Evolutionary conservation across 2,797 vertebrate species (phyloP), one percentile per base, ranked within the genome.

Genomic region (Protonibea diacanthus): DNA sequence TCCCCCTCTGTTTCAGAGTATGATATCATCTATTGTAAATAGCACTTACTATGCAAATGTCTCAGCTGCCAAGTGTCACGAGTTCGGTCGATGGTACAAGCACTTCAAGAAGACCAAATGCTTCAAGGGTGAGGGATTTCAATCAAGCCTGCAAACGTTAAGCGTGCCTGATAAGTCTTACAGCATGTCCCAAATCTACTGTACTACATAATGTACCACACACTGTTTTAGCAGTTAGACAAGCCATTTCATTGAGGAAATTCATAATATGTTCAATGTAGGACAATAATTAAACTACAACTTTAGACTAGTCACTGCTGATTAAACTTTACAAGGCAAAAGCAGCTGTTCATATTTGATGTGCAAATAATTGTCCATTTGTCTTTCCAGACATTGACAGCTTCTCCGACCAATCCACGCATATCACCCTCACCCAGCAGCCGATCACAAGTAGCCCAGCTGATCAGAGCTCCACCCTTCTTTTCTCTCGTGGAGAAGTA

Each of bases 21-120:
- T 98, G 97, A 99, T 99, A 94, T 98, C 97, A 87, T 99, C 97
- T 91, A 98, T 99, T 95, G 97, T 98, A 94, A 99, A 98, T 96
- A 98, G 97, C 95, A 97, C 97, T 95, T 98, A 98, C 96, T 99
- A 99, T 96, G 97, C 97, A 97, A 99, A 98, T 93, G 97, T 98
- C 90, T 98, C 97, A 76, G 96, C 97, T 93, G 96, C 97, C 95
- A 99, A 99, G 96, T 99, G 97, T 95, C 97, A 98, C 85, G 97
- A 99, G 96, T 99, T 99, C 94, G 97, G 97, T 92, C 97, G 97
- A 91, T 99, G 97, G 97, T 99, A 98, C 95, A 98, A 98, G 95
- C 96, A 98, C 96, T 98, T 98, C 96, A 99, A 97, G 96, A 98
- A 97, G 95, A 96, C 95, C 95, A 97, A 97, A 95, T 84, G 83